A percentile compares a stretch with the other conserved stretches of the same genome.
Conservation (phyloP, 1,140 invertebrate genomes). For the Drosophila saltans region DNA sequence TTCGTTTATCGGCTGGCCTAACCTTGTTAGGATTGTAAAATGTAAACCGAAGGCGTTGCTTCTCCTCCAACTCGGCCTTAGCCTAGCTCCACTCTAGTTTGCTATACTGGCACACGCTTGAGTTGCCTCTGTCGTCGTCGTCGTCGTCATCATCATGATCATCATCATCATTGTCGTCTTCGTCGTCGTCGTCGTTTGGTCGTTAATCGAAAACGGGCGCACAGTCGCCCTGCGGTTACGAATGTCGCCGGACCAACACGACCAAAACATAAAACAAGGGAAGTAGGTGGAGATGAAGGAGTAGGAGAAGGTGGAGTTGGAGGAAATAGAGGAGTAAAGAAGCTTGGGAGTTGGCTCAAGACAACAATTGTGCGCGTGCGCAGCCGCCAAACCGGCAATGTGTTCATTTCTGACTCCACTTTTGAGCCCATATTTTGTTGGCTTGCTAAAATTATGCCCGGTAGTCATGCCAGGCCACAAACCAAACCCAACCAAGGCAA, state of each 20-base stretch:
- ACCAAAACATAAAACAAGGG: constrained; percentile 4
- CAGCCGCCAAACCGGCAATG: constrained; percentile 61
- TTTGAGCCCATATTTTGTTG: constrained; percentile 57
- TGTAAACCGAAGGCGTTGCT: constrained; percentile 79
- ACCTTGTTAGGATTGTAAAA: constrained; percentile 81
- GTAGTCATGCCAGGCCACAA: constrained; percentile 67
- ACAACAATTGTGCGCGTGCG: constrained; percentile 69
- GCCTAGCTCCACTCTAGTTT: constrained; percentile 43
- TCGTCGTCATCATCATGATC: constrained; percentile 7
- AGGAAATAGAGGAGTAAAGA: not conserved
- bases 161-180: constrained; percentile 22
- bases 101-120: constrained; percentile 70
- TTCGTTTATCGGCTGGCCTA: constrained; percentile 70
- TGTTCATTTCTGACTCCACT: constrained; percentile 66
- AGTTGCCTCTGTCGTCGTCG: constrained; percentile 27
- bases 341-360: constrained; percentile 1
- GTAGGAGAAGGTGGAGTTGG: not conserved
- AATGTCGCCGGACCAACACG: constrained; percentile 50
- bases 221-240: constrained; percentile 71
- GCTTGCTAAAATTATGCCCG: constrained; percentile 74
- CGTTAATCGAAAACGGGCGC: constrained; percentile 72
- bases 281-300: not conserved
- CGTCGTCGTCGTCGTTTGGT: constrained; percentile 27
- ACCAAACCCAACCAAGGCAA: not conserved
- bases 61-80: constrained; percentile 24